Conservation (phyloP, 1,140 invertebrate species). For the Pseudomyrmex pallidus region DNA sequence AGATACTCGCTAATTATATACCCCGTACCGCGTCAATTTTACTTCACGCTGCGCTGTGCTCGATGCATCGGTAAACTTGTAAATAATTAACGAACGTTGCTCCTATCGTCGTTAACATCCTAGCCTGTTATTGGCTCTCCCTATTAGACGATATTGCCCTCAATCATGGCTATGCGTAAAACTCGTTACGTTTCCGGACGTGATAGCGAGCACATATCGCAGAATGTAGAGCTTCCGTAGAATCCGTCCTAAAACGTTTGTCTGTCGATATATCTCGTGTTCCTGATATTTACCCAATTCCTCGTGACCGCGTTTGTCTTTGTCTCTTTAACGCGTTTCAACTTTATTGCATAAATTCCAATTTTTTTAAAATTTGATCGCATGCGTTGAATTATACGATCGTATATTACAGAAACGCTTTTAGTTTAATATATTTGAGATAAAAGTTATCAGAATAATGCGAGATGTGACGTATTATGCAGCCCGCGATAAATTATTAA, state of each 20-base stretch:
- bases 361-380: background rate
- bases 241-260: conserved; percentile 30
- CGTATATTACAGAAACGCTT: background rate
- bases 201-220: background rate
- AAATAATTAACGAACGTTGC: conserved; percentile 77
- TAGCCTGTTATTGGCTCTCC: conserved; percentile 68
- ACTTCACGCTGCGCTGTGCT: conserved; percentile 63
- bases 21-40: conserved; percentile 65
- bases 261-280: conserved; percentile 42
- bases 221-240: conserved; percentile 15
- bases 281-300: conserved; percentile 50
- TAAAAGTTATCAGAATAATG: too few relatives aligned
- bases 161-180: conserved; percentile 58
- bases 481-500: too few relatives aligned
- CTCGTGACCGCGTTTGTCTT: conserved; percentile 19
- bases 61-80: conserved; percentile 76
- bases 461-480: too few relatives aligned
- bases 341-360: conserved; percentile 23
- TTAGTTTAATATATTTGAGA: too few relatives aligned
- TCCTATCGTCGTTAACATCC: conserved; percentile 70
- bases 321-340: conserved; percentile 34
- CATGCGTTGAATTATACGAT: background rate
- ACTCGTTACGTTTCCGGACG: conserved; percentile 62
- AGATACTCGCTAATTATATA: conserved; percentile 65
- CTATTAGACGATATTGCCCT: conserved; percentile 66